These are phyloP conservation scores for Mormoops blainvillei DNA, from an alignment of 2,113 vertebrate genomes.

Conservation along the genomic window DNA sequence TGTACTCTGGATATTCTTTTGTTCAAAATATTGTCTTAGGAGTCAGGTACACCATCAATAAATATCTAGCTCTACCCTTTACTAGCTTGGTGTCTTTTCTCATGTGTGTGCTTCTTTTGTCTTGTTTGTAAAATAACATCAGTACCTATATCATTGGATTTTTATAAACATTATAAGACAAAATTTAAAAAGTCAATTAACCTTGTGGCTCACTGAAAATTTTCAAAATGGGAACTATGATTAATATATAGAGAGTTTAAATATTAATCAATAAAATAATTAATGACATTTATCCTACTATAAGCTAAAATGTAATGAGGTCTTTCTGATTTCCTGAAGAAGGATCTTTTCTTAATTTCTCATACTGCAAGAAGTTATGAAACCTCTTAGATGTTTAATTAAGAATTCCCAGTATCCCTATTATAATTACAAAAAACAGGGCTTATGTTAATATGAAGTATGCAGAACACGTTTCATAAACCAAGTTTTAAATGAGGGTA, in stretches of 20 bases:
- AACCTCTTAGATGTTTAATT: slow-evolving; percentile 18
- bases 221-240: not conserved
- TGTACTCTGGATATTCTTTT: not conserved
- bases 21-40: not conserved
- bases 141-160: not conserved
- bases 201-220: not conserved
- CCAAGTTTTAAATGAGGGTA: not conserved
- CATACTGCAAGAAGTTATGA: not conserved
- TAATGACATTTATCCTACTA: not conserved
- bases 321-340: not conserved
- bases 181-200: not conserved
- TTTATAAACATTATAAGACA: not conserved
- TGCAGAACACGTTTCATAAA: not conserved
- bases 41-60: not conserved
- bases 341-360: not conserved
- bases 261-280: slow-evolving; percentile 9
- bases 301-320: not conserved
- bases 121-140: not conserved
- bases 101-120: not conserved
- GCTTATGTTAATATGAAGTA: not conserved
- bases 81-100: not conserved
- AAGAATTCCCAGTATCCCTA: slow-evolving; percentile 8
- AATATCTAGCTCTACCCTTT: not conserved
- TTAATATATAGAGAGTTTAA: not conserved
- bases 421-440: slow-evolving; percentile 31